These are phyloP conservation scores for Glomeris marginata DNA, from an alignment of 2,888 invertebrate genomes.

Conservation along the genomic window DNA sequence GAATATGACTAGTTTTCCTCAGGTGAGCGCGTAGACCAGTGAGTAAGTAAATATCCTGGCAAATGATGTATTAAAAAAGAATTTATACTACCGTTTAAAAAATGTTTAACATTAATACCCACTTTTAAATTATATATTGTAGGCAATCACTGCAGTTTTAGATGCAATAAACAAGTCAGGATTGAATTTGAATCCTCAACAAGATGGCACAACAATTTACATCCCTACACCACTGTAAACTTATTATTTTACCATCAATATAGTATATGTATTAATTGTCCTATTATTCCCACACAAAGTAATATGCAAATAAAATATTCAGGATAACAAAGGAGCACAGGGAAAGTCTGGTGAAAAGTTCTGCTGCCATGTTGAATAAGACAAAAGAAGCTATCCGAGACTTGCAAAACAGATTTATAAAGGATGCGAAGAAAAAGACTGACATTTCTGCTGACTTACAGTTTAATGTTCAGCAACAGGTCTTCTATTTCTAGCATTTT, in stretches of 20 bases:
- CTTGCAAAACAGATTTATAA: conserved; percentile 53
- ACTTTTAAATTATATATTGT: too few species aligned
- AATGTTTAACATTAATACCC: too few species aligned
- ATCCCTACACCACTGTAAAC: conserved; percentile 72
- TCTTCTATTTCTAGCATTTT: conserved; percentile 18
- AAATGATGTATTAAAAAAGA: too few species aligned
- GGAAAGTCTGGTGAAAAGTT: conserved; percentile 73
- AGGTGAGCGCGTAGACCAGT: too few species aligned
- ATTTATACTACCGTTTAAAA: too few species aligned
- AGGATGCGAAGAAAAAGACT: conserved; percentile 51
- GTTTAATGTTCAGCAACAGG: conserved; percentile 44
- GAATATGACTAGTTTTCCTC: conserved; percentile 69
- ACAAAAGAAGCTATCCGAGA: conserved; percentile 61
- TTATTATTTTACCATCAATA: background rate
- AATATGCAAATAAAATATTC: conserved; percentile 16
- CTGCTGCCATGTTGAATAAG: conserved; percentile 62
- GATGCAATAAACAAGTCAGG: conserved; percentile 64
- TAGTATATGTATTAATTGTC: too few species aligned
- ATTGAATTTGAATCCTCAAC: conserved; percentile 84
- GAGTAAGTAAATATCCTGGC: too few species aligned
- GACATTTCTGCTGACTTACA: conserved; percentile 47
- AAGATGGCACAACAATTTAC: conserved; percentile 80
- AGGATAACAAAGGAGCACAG: conserved; percentile 83
- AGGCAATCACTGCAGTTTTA: conserved; percentile 58
- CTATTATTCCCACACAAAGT: background rate